Evolutionary conservation across 2,797 vertebrate genomes (phyloP), one percentile per base, ranked within the genome.

Genomic region (Xerus rutilus): DNA sequence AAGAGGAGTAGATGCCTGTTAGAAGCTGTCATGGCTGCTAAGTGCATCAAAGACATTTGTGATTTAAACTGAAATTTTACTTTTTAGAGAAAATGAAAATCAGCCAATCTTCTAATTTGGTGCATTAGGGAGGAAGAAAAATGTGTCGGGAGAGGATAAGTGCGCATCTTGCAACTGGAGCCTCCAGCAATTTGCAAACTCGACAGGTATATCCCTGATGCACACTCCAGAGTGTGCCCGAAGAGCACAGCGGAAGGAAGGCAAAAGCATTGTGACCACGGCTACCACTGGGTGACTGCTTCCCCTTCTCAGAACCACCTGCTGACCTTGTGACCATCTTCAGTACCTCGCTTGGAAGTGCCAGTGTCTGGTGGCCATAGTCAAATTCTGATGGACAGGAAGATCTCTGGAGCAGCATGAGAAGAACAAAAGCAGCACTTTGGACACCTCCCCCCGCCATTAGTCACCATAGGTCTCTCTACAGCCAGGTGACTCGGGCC

Each of bases 31-130:
- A 0, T 35, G 77, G 47, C 93, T 93, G 92, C 93, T 62, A 89
- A 97, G 69, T 83, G 35, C 67, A 49, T 70, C 2, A 47, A 11
- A 94, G 77, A 97, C 89, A 45, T 10, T 92, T 85, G 15, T 32
- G 94, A 96, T 87, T 96, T 91, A 96, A 91, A 95, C n/a, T 89
- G 64, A 93, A 94, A 95, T 92, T 95, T 95, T 96, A 89, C 89
- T 97, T 97, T 97, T 43, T 86, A 95, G 87, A 78, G 94, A 93
- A 74, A 95, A 96, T 79, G 92, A 97, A 91, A 93, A 82, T 62
- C 93, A 83, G 93, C 89, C 77, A 95, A 59, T 67, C 97, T 97
- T 84, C 96, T 89, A 70, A 87, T 93, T 84, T 96, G 91, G 25
- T 91, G 43, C 21, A 65, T 92, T 79, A 96, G 64, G 45, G 45